Conservation (phyloP, 2,113 vertebrate genomes). For the Prietella phreatophila region DNA sequence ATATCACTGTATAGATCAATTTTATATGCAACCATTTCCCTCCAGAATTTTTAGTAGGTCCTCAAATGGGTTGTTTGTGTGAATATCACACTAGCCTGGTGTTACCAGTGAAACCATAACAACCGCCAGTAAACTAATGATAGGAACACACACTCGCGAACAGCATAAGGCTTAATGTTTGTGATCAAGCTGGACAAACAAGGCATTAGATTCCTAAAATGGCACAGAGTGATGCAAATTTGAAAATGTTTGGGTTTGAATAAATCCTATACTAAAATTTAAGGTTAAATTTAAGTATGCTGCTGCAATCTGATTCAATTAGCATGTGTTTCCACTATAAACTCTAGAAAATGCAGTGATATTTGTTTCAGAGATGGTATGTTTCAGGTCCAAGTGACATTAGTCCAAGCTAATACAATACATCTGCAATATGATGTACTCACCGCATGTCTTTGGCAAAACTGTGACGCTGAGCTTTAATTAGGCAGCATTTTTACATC, state of each 20-base stretch:
- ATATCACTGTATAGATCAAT: background rate
- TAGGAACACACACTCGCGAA: background rate
- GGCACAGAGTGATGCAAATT: background rate
- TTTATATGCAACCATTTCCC: background rate
- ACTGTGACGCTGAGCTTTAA: background rate
- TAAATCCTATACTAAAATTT: background rate
- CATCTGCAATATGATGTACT: background rate
- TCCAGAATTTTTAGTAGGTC: background rate
- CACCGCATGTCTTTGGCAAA: background rate
- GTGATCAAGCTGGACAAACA: background rate
- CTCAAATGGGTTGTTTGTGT: background rate
- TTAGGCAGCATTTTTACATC: background rate
- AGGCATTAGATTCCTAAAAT: background rate
- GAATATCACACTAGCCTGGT: background rate
- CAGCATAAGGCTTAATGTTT: background rate
- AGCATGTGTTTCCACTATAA: background rate
- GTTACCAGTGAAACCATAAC: background rate
- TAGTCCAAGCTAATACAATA: background rate
- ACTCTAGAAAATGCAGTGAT: background rate
- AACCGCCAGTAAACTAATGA: background rate
- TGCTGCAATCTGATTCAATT: background rate
- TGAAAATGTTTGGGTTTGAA: background rate
- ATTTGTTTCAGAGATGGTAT: background rate
- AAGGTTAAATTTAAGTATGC: background rate
- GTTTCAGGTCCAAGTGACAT: background rate